Evolutionary conservation across 2,797 vertebrate genomes (phyloP), one percentile per base, ranked within the genome.

Genomic region (Chrysocyon brachyurus): DNA sequence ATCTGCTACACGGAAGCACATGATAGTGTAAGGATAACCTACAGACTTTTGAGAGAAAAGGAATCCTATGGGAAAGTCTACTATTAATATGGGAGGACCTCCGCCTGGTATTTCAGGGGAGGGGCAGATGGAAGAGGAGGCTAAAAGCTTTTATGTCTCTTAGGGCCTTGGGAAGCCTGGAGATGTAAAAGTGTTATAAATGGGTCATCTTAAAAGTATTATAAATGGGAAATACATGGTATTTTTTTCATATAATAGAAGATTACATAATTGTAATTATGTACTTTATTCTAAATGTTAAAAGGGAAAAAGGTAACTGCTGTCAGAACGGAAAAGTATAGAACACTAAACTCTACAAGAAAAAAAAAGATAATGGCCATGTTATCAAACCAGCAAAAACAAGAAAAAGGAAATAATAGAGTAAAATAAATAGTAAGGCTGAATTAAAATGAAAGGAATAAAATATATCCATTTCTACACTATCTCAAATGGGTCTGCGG

Each of bases 221-320:
- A 49, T 46, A 73, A 73, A 46, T 73, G 70, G n/a, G 57, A 84
- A 81, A 52, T 15, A 83, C 15, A 36, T 12, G 26, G 33, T 54
- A 33, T 87, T 94, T 64, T 75, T 87, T 78, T 93, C 40, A 68
- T 52, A 54, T 90, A 75, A 90, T 68, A 14, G 26, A n/a, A 81
- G 57, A 70, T 75, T 83, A 84, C 56, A 15, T 92, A 12, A 66
- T 84, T 64, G 85, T 12, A 59, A 75, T 79, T 52, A 31, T 64
- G 31, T 56, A 63, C 75, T 90, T 90, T 82, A 78, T 88, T 72
- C 81, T 79, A 40, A 64, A 63, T 31, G 6, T 68, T 72, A 68
- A 95, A 77, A 90, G 49, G 56, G 56, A 81, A 92, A 79, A 92
- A 91, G 70, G 85, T 68, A 92, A 91, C 4, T 24, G 24, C 16